These are phyloP conservation scores for Oscheius myriophilus DNA, from an alignment of 2,888 invertebrate species.

Conservation along the genomic window DNA sequence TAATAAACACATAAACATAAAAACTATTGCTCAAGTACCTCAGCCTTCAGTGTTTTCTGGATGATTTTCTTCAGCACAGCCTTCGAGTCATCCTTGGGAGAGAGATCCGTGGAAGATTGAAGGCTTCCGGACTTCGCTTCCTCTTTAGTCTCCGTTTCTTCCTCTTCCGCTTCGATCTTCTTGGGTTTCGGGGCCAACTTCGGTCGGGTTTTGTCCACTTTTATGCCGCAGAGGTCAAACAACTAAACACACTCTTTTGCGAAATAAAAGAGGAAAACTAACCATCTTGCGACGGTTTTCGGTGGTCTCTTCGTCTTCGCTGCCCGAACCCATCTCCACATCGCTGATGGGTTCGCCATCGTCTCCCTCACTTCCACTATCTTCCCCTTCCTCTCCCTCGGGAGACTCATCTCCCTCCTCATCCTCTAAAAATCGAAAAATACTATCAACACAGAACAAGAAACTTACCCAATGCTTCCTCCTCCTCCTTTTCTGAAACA, in stretches of 20 bases:
- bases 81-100: not conserved
- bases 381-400: conserved; percentile 1
- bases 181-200: conserved; percentile 12
- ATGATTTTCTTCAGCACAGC: not conserved
- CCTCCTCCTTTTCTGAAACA: not conserved
- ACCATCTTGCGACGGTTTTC: conserved; percentile 10
- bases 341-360: conserved; percentile 3
- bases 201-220: conserved; percentile 4
- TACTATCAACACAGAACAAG: no score
- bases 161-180: not conserved
- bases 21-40: not conserved
- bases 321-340: conserved; percentile 14
- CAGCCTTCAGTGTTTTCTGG: not conserved
- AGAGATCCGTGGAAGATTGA: no score
- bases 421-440: no score
- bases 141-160: not conserved
- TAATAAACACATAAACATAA: not conserved
- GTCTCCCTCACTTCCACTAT: not conserved
- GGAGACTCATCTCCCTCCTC: not conserved
- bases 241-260: not conserved
- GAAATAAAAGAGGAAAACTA: not conserved
- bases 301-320: conserved; percentile 14
- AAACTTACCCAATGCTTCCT: not conserved
- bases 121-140: not conserved
- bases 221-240: conserved; percentile 3